Evolutionary conservation across 2,888 invertebrate genomes (phyloP).

Genomic region (Ctenicera cuprea): DNA sequence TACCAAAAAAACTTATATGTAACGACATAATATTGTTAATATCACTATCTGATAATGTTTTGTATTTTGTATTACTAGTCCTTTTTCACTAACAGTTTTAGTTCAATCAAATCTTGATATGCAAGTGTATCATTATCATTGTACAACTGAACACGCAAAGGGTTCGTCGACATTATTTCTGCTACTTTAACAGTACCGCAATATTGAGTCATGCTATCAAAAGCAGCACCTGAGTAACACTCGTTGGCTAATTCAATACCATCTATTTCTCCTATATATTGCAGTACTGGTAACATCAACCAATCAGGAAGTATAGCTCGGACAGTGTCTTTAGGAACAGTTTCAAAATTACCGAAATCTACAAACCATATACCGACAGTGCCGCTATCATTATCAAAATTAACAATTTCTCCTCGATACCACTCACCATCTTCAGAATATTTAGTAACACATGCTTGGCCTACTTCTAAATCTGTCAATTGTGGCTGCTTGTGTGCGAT

Average conservation of each 20-base stretch:
- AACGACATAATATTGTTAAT: too few species aligned
- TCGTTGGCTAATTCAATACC: constrained; percentile 54
- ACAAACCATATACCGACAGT: constrained; percentile 80
- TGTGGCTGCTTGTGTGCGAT: constrained; percentile 71
- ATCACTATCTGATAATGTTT: not conserved
- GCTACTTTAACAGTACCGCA: constrained; percentile 56
- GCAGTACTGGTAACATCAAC: constrained; percentile 74
- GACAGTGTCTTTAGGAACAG: constrained; percentile 72
- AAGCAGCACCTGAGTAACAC: constrained; percentile 37
- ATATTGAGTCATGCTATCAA: constrained; percentile 58
- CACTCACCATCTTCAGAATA: constrained; percentile 79
- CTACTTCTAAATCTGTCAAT: constrained; percentile 72
- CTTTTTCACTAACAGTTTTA: not conserved
- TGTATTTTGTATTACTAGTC: not conserved
- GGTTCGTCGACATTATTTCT: constrained; percentile 58
- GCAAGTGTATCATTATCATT: constrained; percentile 58
- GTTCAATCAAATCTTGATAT: constrained; percentile 63
- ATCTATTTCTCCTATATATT: constrained; percentile 73
- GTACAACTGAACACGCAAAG: constrained; percentile 63
- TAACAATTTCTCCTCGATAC: constrained; percentile 82
- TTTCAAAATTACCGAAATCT: constrained; percentile 83
- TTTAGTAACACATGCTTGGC: constrained; percentile 79
- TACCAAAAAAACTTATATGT: too few species aligned
- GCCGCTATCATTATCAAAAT: constrained; percentile 71
- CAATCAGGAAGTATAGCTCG: constrained; percentile 75